Evolutionary conservation across 2,113 vertebrate genomes (phyloP).

Genomic region (Aplodontia rufa): DNA sequence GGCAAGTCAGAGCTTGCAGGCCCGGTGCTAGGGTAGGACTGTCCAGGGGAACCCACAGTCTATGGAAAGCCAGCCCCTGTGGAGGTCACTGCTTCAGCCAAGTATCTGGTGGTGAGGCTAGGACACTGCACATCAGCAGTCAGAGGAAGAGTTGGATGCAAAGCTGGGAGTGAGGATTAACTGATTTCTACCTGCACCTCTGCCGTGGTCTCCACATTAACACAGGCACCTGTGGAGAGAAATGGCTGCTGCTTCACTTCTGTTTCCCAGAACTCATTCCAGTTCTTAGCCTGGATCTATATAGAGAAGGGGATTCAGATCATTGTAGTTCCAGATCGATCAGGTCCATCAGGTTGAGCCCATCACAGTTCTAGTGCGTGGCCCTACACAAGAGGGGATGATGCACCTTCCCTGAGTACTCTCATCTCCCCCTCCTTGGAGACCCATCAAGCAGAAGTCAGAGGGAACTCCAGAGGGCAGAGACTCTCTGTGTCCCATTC

Average conservation of each 20-base stretch:
- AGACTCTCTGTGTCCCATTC: not conserved
- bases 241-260: not conserved
- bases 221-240: not conserved
- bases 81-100: not conserved
- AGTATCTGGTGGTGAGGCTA: not conserved
- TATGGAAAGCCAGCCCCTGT: not conserved
- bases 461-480: not conserved
- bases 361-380: accelerated
- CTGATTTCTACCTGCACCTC: not conserved
- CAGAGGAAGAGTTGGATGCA: not conserved
- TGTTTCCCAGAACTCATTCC: not conserved
- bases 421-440: not conserved
- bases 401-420: too few species aligned
- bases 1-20: not conserved
- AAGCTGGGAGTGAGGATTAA: not conserved
- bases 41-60: not conserved
- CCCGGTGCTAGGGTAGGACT: too few species aligned
- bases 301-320: not conserved
- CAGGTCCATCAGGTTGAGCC: not conserved
- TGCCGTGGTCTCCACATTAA: not conserved
- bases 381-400: too few species aligned
- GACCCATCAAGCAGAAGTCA: not conserved
- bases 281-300: not conserved
- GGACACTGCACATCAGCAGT: not conserved
- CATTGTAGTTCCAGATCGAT: not conserved